A percentile compares a stretch with the other conserved stretches of the same genome.
These are phyloP conservation scores for Odontothrips loti DNA, from an alignment of 2,888 invertebrate genomes.

Conservation along the genomic window DNA sequence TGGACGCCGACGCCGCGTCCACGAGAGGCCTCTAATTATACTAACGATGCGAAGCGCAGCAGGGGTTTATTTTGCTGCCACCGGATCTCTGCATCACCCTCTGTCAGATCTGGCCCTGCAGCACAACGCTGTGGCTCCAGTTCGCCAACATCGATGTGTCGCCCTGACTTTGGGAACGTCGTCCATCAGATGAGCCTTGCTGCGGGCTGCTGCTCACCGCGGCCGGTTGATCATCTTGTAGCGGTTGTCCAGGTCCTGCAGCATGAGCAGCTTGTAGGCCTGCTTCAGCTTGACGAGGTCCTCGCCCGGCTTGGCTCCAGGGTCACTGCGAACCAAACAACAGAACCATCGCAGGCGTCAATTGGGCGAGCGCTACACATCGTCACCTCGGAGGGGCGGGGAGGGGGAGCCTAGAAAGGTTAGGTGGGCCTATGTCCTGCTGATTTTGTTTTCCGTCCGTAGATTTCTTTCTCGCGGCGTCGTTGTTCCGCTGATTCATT, in stretches of 20 bases:
- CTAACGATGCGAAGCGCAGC: neutral
- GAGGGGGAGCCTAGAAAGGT: no score
- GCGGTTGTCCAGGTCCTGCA: conserved; percentile 19
- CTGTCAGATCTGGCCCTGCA: no score
- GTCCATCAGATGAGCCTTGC: no score
- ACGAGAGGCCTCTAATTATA: neutral
- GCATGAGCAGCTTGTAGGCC: conserved; percentile 24
- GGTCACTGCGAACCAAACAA: neutral
- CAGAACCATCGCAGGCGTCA: neutral
- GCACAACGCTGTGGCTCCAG: no score
- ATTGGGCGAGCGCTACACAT: no score
- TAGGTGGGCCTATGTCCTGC: no score
- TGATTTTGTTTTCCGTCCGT: no score
- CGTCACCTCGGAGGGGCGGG: no score
- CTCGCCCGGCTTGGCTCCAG: neutral
- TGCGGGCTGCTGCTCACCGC: no score
- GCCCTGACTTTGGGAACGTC: no score
- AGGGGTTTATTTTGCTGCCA: neutral
- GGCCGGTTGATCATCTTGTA: conserved; percentile 21
- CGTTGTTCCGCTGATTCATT: neutral
- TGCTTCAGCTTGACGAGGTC: conserved; percentile 13
- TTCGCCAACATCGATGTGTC: no score
- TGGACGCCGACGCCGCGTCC: neutral
- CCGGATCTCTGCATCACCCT: neutral
- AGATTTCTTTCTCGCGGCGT: neutral